These are phyloP conservation scores for Synchiropus splendidus DNA, from an alignment of 2,113 vertebrate genomes.

Conservation along the genomic window DNA sequence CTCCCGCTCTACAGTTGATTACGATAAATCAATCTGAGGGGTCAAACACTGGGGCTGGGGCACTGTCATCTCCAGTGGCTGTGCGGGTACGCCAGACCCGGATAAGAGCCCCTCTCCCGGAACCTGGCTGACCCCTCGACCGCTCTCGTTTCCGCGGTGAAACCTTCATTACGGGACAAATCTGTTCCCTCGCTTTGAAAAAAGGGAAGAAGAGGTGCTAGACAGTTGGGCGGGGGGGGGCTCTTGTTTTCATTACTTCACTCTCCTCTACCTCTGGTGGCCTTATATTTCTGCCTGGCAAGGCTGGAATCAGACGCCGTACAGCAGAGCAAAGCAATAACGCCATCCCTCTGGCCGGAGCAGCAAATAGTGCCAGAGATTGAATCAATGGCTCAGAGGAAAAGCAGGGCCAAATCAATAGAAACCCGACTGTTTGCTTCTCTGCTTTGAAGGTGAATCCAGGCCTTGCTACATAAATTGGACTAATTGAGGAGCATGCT, in stretches of 20 bases:
- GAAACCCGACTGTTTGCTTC: constrained; percentile 47
- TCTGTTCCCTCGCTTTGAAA: constrained; percentile 22
- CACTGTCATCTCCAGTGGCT: constrained; percentile 48
- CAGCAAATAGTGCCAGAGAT: constrained; percentile 60
- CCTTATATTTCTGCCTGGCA: constrained; percentile 30
- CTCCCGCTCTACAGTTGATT: constrained; percentile 64
- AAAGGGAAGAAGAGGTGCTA: constrained; percentile 5
- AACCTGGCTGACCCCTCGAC: constrained; percentile 36
- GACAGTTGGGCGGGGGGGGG: constrained; percentile 1
- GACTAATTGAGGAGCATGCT: constrained; percentile 61
- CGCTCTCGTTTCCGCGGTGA: constrained; percentile 43
- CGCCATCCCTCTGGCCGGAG: constrained; percentile 29
- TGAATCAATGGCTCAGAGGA: constrained; percentile 62
- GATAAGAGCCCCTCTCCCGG: constrained; percentile 39
- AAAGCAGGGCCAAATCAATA: constrained; percentile 63
- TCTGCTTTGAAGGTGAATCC: constrained; percentile 56
- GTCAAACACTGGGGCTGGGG: constrained; percentile 59
- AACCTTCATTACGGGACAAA: constrained; percentile 59
- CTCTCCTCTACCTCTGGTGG: constrained; percentile 36
- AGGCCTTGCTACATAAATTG: constrained; percentile 56
- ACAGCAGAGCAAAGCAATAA: constrained; percentile 53
- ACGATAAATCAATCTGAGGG: constrained; percentile 68
- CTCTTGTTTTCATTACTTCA: constrained; percentile 38
- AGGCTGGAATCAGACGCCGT: constrained; percentile 41
- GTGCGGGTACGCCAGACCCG: constrained; percentile 25